Conservation (phyloP, 2,113 vertebrate genomes). For the Oryctolagus cuniculus region mOryCun1.1 NC_091435.1:172342501-172343000, state of each 20-base stretch:
- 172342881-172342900: neutral
- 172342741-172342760: neutral
- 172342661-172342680: neutral
- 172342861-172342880: neutral
- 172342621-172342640: no score
- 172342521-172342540: no score
- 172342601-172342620: no score
- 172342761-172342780: neutral
- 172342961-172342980: neutral
- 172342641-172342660: no score
- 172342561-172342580: no score
- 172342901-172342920: neutral
- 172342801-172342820: neutral
- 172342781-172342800: slow-evolving; percentile 15
- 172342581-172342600: no score
- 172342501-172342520: no score
- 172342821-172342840: neutral
- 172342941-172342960: neutral
- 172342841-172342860: neutral
- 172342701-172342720: neutral
- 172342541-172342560: no score
- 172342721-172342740: neutral
- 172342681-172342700: neutral
- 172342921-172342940: neutral
- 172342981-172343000: neutral